These are phyloP conservation scores for Drosophila nasuta DNA, from an alignment of 1,140 invertebrate genomes.

Conservation along the genomic window DNA sequence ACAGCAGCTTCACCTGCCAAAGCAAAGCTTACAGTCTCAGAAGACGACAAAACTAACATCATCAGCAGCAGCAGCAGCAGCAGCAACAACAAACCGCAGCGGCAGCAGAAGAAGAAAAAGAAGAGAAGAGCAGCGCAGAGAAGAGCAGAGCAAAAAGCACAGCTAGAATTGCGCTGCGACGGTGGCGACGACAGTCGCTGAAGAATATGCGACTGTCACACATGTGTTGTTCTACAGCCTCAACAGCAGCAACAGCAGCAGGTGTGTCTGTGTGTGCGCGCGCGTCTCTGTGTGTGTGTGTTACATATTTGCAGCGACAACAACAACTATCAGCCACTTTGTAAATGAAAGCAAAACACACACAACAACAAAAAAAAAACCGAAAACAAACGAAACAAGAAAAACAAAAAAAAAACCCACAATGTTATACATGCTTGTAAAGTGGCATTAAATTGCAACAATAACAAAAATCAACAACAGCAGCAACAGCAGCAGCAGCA, in stretches of 20 bases:
- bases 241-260: background rate
- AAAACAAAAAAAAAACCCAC: constrained; percentile 35
- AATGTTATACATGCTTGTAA: constrained; percentile 59
- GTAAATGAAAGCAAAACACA: constrained; percentile 21
- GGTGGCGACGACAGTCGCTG: constrained; percentile 22
- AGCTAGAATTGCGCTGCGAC: constrained; percentile 27
- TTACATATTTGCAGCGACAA: constrained; percentile 30
- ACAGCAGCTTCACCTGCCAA: constrained; percentile 8
- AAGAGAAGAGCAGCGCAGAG: too few relatives aligned
- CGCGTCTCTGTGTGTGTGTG: constrained; percentile 15
- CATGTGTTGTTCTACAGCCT: background rate
- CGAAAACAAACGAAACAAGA: constrained; percentile 34
- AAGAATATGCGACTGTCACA: constrained; percentile 34
- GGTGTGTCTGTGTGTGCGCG: constrained; percentile 2
- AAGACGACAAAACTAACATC: background rate
- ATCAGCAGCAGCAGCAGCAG: constrained; percentile 2
- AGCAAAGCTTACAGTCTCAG: constrained; percentile 19
- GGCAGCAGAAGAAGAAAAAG: background rate
- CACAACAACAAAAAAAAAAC: too few relatives aligned
- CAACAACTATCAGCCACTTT: constrained; percentile 11
- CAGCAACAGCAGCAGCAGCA: constrained; percentile 13
- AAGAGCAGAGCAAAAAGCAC: constrained; percentile 10
- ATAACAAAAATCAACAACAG: constrained; percentile 41
- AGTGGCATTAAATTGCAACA: constrained; percentile 56
- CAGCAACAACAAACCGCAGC: background rate